phyloP scores from a whole-genome alignment of 2,888 invertebrate species.

The Cartodere bifasciata region DNA sequence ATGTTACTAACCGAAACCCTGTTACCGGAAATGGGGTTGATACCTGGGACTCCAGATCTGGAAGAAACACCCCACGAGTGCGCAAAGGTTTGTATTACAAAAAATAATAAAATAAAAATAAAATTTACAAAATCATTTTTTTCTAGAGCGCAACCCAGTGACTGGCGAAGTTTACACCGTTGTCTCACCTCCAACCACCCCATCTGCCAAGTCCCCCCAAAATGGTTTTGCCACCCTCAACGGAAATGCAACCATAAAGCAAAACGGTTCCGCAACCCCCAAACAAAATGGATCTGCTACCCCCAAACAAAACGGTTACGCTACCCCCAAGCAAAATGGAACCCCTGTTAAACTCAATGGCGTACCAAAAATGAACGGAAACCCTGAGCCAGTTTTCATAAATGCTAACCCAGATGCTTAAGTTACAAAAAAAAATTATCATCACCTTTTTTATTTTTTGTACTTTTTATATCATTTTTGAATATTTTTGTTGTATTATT shows the following conservation, averaged over 20 bases:
- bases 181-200: conserved; percentile 26
- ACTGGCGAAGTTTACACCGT: conserved; percentile 33
- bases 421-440: too few species aligned
- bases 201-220: conserved; percentile 26
- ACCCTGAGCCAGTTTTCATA: too few species aligned
- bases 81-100: conserved; percentile 24
- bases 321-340: conserved; percentile 22
- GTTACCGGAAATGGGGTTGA: conserved; percentile 35
- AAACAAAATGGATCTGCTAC: conserved; percentile 24
- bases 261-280: conserved; percentile 23
- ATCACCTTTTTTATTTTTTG: too few species aligned
- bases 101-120: conserved; percentile 3
- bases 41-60: conserved; percentile 30
- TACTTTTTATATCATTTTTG: too few species aligned
- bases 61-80: conserved; percentile 26
- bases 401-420: too few species aligned
- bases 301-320: conserved; percentile 22
- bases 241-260: conserved; percentile 21
- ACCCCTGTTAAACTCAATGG: conserved; percentile 19
- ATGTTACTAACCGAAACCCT: conserved; percentile 33
- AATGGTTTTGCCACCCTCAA: conserved; percentile 26
- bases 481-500: too few species aligned
- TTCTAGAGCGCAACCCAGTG: conserved; percentile 32
- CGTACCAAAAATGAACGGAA: too few species aligned
- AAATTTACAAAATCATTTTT: conserved; percentile 10